phyloP scores from a whole-genome alignment of 2,113 vertebrate species.

The Sclerurus mexicanus region DNA sequence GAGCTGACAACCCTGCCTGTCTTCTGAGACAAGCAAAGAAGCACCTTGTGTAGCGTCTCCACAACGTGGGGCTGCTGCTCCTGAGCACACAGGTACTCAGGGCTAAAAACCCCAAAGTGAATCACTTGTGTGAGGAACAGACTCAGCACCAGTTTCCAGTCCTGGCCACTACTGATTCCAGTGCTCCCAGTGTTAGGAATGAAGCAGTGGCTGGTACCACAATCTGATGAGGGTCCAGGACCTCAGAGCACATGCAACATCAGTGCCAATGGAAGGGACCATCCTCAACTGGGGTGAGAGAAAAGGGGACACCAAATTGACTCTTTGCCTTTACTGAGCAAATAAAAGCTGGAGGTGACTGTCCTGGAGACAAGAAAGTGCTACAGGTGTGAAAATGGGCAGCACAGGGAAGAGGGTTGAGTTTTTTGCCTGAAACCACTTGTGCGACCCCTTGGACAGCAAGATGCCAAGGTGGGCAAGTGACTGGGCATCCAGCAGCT shows the following conservation, averaged over 20 bases:
- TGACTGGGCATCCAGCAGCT: not conserved
- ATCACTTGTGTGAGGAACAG: not conserved
- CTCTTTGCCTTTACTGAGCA: not conserved
- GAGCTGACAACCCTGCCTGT: not conserved
- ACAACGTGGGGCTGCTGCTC: not conserved
- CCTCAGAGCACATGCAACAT: not conserved
- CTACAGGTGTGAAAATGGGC: not conserved
- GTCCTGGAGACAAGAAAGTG: not conserved
- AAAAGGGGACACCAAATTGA: not conserved
- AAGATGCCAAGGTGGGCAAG: not conserved
- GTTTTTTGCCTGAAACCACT: not conserved
- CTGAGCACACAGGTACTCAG: not conserved
- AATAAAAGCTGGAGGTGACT: not conserved
- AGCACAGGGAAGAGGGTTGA: not conserved
- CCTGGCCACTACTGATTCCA: not conserved
- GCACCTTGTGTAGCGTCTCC: not conserved
- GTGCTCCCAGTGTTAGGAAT: rapidly evolving
- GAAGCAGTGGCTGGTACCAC: not conserved
- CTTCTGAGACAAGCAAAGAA: not conserved
- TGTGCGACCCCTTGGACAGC: not conserved
- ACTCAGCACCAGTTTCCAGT: not conserved
- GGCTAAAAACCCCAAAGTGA: not conserved
- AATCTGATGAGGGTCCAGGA: not conserved
- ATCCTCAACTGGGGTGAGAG: not conserved
- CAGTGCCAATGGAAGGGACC: not conserved